Evolutionary conservation across 2,888 invertebrate genomes (phyloP), one percentile per base, ranked within the genome.

Genomic region (Gandaritis pyraliata): DNA sequence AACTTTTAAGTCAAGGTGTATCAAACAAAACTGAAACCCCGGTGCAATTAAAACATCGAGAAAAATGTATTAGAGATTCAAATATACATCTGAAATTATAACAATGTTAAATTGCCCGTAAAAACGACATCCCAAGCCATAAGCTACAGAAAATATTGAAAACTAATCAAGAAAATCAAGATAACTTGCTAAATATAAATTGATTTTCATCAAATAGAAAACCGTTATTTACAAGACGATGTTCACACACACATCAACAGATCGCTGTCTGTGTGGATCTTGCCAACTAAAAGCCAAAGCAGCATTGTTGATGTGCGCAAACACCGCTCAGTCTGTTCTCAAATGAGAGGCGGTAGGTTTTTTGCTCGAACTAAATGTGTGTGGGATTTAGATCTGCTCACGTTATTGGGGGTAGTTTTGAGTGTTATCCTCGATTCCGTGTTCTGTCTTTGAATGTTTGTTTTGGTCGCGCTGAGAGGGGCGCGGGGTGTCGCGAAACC

Each of bases 401-500:
- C 77, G 50, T 81, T 83, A 54, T 73, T 82, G 0, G 88, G 85
- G 8, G 88, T 87, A 2, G 80, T 86, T 67, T 84, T 89, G 2
- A 80, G 65, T 0, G 80, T 60, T 23, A 88, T 51, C 57, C 67
- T 75, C 2, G 78, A 66, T 5, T 68, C 73, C 2, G 88, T 86
- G 64, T 88, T 85, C 49, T 86, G 86, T 54, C 87, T 76, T 16
- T 82, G 86, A 1, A 90, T 47, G 65, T 88, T 86, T 0, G 75
- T 68, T 73, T 88, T 89, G 57, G 77, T 81, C 0, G 87, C 85
- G 50, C 87, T 87, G 15, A 90, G 80, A 0, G 91, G 91, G 1
- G 90, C 82, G 1, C 90, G 78, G 6, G 91, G 91, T 0, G 91
- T 91, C 0, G 88, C 87, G 58, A 91, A 91, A 0, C 87, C 88